These are phyloP conservation scores for Trogon melanurus DNA, from an alignment of 2,113 vertebrate species.

Conservation along the genomic window DNA sequence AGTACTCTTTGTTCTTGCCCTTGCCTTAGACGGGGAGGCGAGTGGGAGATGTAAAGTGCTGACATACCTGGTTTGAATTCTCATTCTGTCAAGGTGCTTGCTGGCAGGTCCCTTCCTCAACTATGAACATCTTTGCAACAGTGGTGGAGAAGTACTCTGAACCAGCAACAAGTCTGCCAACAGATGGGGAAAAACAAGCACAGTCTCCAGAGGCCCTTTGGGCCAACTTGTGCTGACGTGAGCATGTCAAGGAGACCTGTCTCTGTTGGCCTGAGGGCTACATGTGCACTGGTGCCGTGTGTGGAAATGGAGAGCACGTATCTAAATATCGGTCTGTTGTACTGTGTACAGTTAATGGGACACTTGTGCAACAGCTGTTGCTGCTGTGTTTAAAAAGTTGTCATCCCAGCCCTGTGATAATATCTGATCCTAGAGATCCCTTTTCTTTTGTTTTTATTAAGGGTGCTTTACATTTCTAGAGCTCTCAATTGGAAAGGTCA, in stretches of 20 bases:
- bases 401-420: constrained; percentile 4
- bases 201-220: background rate
- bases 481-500: constrained; percentile 28
- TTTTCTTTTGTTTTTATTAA: constrained; percentile 38
- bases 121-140: background rate
- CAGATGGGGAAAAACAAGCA: background rate
- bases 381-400: constrained; percentile 23
- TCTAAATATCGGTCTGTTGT: background rate
- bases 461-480: constrained; percentile 25
- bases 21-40: background rate
- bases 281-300: background rate
- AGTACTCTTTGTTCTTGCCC: background rate
- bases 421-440: constrained; percentile 15
- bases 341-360: background rate
- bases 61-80: background rate
- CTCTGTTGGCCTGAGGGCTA: background rate
- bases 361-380: background rate
- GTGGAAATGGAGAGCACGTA: background rate
- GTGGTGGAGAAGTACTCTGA: background rate
- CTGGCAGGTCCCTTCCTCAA: background rate
- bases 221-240: background rate
- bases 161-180: background rate
- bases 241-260: background rate
- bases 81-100: fast-evolving
- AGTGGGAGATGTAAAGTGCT: background rate